These are phyloP conservation scores for Gymnodraco acuticeps DNA, from an alignment of 2,797 vertebrate species.

Conservation along the genomic window DNA sequence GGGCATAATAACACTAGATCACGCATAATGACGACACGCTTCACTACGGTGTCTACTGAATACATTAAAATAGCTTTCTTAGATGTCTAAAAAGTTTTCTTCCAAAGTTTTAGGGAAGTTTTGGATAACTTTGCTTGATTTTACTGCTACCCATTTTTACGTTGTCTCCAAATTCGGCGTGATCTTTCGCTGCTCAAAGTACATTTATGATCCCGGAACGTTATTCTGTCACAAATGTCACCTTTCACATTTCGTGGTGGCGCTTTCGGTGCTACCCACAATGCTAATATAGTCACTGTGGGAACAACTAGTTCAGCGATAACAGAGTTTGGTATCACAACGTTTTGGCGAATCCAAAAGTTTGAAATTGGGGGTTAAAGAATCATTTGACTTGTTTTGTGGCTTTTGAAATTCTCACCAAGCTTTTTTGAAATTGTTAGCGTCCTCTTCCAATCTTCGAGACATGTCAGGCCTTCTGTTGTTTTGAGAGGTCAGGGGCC, in stretches of 20 bases:
- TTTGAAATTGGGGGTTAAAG: conserved; percentile 12
- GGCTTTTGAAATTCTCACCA: conserved; percentile 9
- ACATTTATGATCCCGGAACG: conserved; percentile 44
- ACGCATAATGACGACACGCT: conserved; percentile 7
- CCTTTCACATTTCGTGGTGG: conserved; percentile 24
- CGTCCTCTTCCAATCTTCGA: conserved; percentile 15
- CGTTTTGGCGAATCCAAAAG: conserved; percentile 39
- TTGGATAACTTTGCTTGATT: background rate
- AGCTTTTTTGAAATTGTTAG: background rate
- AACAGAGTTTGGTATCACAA: conserved; percentile 43
- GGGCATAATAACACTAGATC: conserved; percentile 10
- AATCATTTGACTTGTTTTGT: background rate
- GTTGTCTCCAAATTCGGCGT: conserved; percentile 10
- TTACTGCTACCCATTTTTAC: background rate
- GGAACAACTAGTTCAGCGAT: conserved; percentile 56
- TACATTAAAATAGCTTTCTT: background rate
- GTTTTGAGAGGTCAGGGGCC: conserved; percentile 58
- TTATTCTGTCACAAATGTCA: conserved; percentile 53
- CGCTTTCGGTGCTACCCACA: conserved; percentile 28
- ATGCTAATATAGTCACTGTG: conserved; percentile 80
- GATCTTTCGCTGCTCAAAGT: conserved; percentile 32
- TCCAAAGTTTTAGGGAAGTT: conserved; percentile 13
- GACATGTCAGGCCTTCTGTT: conserved; percentile 48
- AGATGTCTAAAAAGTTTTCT: background rate
- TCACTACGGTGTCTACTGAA: conserved; percentile 4